Percentiles rank a stretch among this genome's conserved stretches.
phyloP scores from a whole-genome alignment of 2,888 invertebrate genomes.

The Pantelozetes paolii region DNA sequence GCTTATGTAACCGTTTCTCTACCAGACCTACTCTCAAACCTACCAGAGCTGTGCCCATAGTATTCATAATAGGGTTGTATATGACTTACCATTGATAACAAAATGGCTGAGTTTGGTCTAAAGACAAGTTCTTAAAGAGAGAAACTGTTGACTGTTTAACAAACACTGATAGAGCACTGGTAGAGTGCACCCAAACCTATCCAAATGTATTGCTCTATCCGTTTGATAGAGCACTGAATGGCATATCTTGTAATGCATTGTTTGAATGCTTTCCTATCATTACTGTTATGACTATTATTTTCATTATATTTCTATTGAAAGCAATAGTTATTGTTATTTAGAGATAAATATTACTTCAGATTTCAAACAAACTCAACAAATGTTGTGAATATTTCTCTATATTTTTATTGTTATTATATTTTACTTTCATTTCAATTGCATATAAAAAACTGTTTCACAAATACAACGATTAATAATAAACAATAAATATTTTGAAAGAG shows the following conservation, averaged over 20 bases:
- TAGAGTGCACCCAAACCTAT: neutral
- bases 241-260: neutral
- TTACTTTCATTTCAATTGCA: neutral
- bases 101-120: neutral
- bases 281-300: slow-evolving; percentile 4
- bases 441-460: neutral
- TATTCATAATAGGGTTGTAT: neutral
- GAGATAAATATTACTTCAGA: slow-evolving; percentile 18
- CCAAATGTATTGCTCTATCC: neutral
- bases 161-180: neutral
- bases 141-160: neutral
- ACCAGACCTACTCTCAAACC: neutral
- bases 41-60: neutral
- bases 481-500: neutral
- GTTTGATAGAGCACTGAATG: neutral
- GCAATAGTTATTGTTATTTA: slow-evolving; percentile 1
- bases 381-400: neutral
- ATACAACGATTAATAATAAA: slow-evolving; percentile 18
- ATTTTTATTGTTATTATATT: slow-evolving; percentile 9
- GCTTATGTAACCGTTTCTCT: slow-evolving; percentile 28
- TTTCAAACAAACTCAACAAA: neutral
- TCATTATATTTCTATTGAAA: slow-evolving; percentile 8
- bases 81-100: slow-evolving; percentile 25
- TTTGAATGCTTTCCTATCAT: slow-evolving; percentile 32
- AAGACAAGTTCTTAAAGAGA: neutral